These are phyloP conservation scores for Danio kyathit DNA, from an alignment of 2,797 vertebrate genomes.

Conservation along the genomic window DNA sequence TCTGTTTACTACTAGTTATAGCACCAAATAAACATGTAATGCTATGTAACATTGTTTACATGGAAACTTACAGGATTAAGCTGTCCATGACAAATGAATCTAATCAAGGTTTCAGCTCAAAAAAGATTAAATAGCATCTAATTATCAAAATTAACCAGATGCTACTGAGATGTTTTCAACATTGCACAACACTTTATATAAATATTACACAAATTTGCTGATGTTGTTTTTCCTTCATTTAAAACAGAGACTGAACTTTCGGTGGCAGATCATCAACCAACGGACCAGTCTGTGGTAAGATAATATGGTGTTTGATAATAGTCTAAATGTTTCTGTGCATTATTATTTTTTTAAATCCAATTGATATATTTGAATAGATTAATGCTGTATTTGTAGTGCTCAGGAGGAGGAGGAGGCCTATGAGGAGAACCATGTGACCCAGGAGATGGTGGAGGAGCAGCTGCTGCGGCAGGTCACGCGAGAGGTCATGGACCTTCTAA, in stretches of 20 bases:
- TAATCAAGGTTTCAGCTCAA: background rate
- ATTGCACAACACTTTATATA: background rate
- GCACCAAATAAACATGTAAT: too few species aligned
- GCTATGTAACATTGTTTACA: too few species aligned
- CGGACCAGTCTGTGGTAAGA: conserved; percentile 86
- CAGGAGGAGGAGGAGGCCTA: conserved; percentile 84
- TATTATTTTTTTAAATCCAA: too few species aligned
- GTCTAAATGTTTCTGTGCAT: background rate
- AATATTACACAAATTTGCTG: background rate
- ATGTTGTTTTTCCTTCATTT: conserved; percentile 16
- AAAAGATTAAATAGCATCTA: background rate
- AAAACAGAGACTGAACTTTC: conserved; percentile 88
- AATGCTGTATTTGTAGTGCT: conserved; percentile 64
- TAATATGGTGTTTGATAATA: background rate
- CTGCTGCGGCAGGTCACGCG: conserved; percentile 90
- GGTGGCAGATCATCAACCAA: conserved; percentile 95
- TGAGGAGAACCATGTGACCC: conserved; percentile 91
- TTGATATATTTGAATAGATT: too few species aligned
- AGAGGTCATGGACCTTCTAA: conserved; percentile 93
- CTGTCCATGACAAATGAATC: background rate
- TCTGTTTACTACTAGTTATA: too few species aligned
- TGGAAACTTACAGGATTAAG: too few species aligned
- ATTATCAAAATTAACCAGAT: background rate
- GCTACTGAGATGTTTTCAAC: background rate
- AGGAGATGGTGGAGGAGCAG: conserved; percentile 96